Evolutionary conservation across 2,113 vertebrate species (phyloP).

Genomic region (Fregata magnificens): DNA sequence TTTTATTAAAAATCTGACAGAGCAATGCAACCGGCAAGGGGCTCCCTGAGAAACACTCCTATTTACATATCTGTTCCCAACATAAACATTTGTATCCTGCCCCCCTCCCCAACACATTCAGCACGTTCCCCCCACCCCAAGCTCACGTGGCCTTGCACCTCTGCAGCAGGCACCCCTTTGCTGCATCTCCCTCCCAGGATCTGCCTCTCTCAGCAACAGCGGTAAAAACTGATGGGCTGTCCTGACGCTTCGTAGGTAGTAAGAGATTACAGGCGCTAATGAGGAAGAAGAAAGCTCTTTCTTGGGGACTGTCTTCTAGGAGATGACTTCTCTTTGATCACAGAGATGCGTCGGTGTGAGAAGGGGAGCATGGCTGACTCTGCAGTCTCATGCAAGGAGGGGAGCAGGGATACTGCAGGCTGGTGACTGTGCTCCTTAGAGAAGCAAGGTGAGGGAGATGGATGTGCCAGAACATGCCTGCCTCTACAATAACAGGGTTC

Average conservation of each 20-base stretch:
- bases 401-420: neutral
- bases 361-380: neutral
- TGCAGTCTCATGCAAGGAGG: neutral
- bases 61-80: neutral
- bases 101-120: neutral
- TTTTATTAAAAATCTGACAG: neutral
- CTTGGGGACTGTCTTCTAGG: neutral
- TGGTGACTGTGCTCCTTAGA: neutral
- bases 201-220: neutral
- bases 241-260: neutral
- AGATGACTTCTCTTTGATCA: constrained; percentile 48
- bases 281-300: neutral
- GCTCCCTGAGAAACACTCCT: neutral
- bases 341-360: neutral
- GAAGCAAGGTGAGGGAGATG: neutral
- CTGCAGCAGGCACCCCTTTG: neutral
- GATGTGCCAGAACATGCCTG: neutral
- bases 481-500: neutral
- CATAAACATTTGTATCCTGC: neutral
- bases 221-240: neutral
- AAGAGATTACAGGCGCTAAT: neutral
- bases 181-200: neutral
- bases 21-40: neutral
- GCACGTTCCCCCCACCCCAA: neutral
- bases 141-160: neutral